Percentiles rank a stretch among this genome's conserved stretches.
These are phyloP conservation scores for Pterocles orientalis DNA, from an alignment of 2,113 vertebrate genomes.

Conservation along the genomic window DNA sequence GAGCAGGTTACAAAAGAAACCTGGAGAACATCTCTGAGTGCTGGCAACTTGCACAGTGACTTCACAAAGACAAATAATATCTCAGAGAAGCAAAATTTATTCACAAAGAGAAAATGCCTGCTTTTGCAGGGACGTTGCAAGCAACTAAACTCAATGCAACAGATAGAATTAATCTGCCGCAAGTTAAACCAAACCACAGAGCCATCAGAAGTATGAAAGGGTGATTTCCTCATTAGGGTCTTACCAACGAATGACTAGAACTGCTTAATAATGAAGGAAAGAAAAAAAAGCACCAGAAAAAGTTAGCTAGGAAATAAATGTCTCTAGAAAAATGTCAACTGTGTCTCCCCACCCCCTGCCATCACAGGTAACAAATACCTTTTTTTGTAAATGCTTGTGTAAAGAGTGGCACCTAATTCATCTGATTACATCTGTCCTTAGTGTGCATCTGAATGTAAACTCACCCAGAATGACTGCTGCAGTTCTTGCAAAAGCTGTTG, in stretches of 20 bases:
- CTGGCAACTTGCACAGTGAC: not conserved
- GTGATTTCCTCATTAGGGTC: not conserved
- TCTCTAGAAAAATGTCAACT: not conserved
- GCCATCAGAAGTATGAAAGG: not conserved
- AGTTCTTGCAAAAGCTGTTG: not conserved
- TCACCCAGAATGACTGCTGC: not conserved
- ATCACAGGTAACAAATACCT: not conserved
- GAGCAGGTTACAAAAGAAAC: not conserved
- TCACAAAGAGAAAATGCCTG: not conserved
- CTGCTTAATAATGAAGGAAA: not conserved
- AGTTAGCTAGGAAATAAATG: not conserved
- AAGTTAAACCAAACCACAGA: not conserved
- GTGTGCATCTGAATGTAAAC: not conserved
- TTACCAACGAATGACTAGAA: fast-evolving
- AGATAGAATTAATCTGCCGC: not conserved
- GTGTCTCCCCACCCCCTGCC: not conserved
- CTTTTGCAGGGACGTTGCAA: not conserved
- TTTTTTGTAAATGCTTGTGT: not conserved
- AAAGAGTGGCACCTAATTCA: not conserved
- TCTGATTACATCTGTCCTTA: not conserved
- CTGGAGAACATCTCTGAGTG: not conserved
- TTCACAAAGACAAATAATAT: not conserved
- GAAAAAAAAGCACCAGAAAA: not conserved
- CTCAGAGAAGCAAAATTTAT: not conserved
- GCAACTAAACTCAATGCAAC: not conserved